A percentile compares a stretch with the other conserved stretches of the same genome.
phyloP scores from a whole-genome alignment of 2,797 vertebrate species.

The Aselliscus stoliczkanus region DNA sequence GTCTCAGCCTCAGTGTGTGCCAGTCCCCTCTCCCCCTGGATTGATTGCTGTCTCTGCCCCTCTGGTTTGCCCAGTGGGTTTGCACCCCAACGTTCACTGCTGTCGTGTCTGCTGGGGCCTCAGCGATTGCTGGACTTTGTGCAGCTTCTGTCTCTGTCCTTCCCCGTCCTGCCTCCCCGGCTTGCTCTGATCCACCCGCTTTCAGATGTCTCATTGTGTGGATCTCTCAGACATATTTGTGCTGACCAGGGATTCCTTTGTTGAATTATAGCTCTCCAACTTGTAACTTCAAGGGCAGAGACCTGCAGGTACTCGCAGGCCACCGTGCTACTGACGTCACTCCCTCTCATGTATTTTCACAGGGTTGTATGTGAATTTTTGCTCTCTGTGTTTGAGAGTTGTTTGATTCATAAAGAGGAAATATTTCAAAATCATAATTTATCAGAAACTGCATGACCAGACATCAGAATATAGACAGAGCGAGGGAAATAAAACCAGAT shows the following conservation, averaged over 20 bases:
- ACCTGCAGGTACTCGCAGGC: not conserved
- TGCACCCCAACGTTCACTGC: not conserved
- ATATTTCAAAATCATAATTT: not conserved
- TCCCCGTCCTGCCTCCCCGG: not conserved
- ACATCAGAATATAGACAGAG: not conserved
- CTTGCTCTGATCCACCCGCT: not conserved
- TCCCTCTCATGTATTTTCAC: not conserved
- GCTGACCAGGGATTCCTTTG: not conserved
- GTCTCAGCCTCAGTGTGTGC: not conserved
- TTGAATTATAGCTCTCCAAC: not conserved
- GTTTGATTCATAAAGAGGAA: slow-evolving; percentile 1
- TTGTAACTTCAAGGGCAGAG: not conserved
- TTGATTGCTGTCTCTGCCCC: not conserved
- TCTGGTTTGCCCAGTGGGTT: not conserved
- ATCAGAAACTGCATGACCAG: not conserved
- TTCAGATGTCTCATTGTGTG: not conserved
- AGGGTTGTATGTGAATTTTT: not conserved
- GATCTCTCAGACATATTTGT: not conserved
- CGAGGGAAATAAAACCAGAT: not conserved
- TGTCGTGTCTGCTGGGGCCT: not conserved
- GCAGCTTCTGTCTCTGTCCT: not conserved
- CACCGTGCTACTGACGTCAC: not conserved
- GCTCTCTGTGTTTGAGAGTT: not conserved
- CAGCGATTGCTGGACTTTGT: not conserved
- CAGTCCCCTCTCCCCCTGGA: too few relatives aligned